These are phyloP conservation scores for Neoascia interrupta DNA, from an alignment of 2,888 invertebrate species.

Conservation along the genomic window DNA sequence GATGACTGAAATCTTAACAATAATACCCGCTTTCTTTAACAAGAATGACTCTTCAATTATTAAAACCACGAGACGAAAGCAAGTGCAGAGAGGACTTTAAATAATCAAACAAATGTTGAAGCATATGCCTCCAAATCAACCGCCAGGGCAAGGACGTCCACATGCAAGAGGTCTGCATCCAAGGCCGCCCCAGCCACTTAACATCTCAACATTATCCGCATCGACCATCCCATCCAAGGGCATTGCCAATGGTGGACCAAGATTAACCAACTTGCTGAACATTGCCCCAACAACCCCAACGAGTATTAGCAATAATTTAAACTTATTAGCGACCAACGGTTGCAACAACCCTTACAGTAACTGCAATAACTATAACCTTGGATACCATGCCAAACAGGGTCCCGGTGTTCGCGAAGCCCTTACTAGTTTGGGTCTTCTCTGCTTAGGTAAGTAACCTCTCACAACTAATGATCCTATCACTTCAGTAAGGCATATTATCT, in stretches of 20 bases:
- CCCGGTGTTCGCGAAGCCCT: conserved; percentile 88
- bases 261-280: conserved; percentile 77
- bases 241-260: conserved; percentile 77
- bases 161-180: conserved; percentile 76
- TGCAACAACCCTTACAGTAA: conserved; percentile 73
- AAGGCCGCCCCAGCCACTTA: conserved; percentile 83
- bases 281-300: conserved; percentile 72
- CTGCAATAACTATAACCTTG: conserved; percentile 72
- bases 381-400: conserved; percentile 82
- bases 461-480: no score
- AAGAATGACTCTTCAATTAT: conserved; percentile 43
- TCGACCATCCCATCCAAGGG: conserved; percentile 70
- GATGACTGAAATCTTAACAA: conserved; percentile 15
- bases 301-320: conserved; percentile 72
- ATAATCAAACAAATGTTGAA: conserved; percentile 72
- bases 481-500: no score
- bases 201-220: conserved; percentile 83
- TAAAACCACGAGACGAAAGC: conserved; percentile 29
- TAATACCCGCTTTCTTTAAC: conserved; percentile 16
- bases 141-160: conserved; percentile 77
- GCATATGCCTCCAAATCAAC: conserved; percentile 75
- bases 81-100: conserved; percentile 38
- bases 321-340: conserved; percentile 60
- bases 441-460: conserved; percentile 81
- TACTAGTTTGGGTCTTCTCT: conserved; percentile 91